Percentiles rank a stretch among this genome's conserved stretches.
These are phyloP conservation scores for Arctia plantaginis DNA, from an alignment of 2,888 invertebrate genomes.

Conservation along the genomic window DNA sequence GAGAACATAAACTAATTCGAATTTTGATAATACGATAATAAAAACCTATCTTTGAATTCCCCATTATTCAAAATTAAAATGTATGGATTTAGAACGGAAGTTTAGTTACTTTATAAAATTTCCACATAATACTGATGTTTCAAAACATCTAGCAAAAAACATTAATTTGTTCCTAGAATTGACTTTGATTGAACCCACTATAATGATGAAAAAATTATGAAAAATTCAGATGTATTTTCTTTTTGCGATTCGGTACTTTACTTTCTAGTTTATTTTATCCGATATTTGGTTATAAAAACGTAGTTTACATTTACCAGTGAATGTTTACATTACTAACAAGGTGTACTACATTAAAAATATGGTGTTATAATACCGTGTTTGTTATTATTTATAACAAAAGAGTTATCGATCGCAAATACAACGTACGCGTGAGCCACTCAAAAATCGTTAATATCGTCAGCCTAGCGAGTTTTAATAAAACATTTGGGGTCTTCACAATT, in stretches of 20 bases:
- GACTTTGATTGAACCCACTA: too few species aligned
- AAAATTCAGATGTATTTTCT: too few species aligned
- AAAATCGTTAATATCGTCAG: conserved; percentile 63
- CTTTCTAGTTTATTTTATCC: neutral
- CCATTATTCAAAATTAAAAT: conserved; percentile 14
- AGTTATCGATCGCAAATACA: conserved; percentile 34
- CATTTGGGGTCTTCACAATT: conserved; percentile 79
- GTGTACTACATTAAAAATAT: neutral
- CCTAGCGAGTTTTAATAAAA: conserved; percentile 78
- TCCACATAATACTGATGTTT: neutral
- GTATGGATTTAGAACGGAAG: neutral
- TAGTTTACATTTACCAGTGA: neutral
- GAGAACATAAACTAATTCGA: conserved; percentile 49
- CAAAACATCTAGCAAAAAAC: neutral
- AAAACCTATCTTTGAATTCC: conserved; percentile 40
- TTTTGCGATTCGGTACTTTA: neutral
- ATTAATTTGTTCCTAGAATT: too few species aligned
- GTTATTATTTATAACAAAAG: conserved; percentile 32
- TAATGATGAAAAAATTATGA: too few species aligned
- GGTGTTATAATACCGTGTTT: conserved; percentile 15
- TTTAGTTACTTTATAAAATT: neutral
- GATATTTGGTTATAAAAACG: neutral
- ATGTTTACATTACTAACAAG: conserved; percentile 4
- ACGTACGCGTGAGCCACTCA: conserved; percentile 55
- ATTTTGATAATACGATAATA: conserved; percentile 47